Evolutionary conservation across 2,113 vertebrate genomes (phyloP).

Genomic region (Lathamus discolor): DNA sequence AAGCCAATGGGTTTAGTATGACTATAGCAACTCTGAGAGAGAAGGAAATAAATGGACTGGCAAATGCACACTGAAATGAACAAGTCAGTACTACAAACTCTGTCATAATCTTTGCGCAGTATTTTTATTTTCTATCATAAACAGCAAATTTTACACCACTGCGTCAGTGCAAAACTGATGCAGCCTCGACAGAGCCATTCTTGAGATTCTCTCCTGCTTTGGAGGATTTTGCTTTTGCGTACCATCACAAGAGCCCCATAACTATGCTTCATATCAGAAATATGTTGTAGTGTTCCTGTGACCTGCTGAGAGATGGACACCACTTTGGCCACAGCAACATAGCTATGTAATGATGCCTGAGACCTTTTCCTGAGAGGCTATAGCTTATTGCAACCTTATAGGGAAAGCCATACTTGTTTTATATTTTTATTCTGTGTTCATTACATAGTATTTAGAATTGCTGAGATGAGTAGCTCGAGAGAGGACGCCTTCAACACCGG

Average conservation of each 20-base stretch:
- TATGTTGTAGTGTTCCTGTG: too few relatives aligned
- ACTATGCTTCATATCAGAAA: neutral
- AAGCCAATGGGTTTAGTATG: neutral
- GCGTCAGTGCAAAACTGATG: neutral
- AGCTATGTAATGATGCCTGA: neutral
- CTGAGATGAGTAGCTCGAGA: too few relatives aligned
- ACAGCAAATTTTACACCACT: neutral
- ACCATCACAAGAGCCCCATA: neutral
- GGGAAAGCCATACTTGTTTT: neutral
- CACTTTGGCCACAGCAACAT: neutral
- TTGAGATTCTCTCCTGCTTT: neutral
- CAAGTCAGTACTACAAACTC: neutral
- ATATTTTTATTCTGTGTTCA: neutral
- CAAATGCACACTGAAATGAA: neutral
- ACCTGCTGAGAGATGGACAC: neutral
- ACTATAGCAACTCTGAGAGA: neutral
- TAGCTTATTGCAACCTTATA: neutral
- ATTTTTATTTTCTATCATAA: neutral
- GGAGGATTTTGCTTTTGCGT: neutral
- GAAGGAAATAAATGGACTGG: neutral
- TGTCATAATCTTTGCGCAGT: neutral
- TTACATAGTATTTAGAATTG: neutral
- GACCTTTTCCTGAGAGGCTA: neutral
- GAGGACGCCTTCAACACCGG: too few relatives aligned
- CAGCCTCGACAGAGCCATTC: neutral